Conservation (phyloP, 1,140 invertebrate species). For the Globodera ellingtonae region DNA sequence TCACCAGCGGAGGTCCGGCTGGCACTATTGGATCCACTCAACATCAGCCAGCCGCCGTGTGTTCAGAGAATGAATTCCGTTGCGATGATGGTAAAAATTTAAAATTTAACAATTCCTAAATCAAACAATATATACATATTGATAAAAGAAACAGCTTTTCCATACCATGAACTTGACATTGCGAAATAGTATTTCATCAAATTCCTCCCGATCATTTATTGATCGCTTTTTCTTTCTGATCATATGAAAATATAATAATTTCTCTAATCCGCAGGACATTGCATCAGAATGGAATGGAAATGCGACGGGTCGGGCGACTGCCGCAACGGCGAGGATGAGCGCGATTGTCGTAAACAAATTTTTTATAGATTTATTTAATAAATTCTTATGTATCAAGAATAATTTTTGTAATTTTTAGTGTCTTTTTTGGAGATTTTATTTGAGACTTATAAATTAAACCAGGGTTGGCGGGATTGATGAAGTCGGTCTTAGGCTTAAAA, state of each 20-base stretch:
- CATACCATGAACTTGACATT: too few relatives aligned
- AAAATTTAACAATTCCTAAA: neutral
- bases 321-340: conserved; percentile 56
- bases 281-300: conserved; percentile 70
- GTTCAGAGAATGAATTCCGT: conserved; percentile 60
- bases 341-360: conserved; percentile 58
- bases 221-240: neutral
- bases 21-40: neutral
- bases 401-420: too few relatives aligned
- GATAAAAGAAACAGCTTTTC: too few relatives aligned
- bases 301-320: conserved; percentile 71
- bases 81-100: conserved; percentile 54
- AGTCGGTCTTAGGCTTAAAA: too few relatives aligned
- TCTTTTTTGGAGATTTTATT: too few relatives aligned
- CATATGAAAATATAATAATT: conserved; percentile 67
- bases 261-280: conserved; percentile 66
- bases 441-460: too few relatives aligned
- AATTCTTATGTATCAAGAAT: conserved; percentile 15
- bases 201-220: too few relatives aligned
- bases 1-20: conserved; percentile 2
- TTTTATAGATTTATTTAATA: too few relatives aligned
- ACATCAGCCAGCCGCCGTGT: conserved; percentile 33
- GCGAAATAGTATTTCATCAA: too few relatives aligned
- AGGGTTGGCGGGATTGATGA: too few relatives aligned
- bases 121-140: too few relatives aligned